phyloP scores from a whole-genome alignment of 2,797 vertebrate genomes.

The Acanthornis magna region DNA sequence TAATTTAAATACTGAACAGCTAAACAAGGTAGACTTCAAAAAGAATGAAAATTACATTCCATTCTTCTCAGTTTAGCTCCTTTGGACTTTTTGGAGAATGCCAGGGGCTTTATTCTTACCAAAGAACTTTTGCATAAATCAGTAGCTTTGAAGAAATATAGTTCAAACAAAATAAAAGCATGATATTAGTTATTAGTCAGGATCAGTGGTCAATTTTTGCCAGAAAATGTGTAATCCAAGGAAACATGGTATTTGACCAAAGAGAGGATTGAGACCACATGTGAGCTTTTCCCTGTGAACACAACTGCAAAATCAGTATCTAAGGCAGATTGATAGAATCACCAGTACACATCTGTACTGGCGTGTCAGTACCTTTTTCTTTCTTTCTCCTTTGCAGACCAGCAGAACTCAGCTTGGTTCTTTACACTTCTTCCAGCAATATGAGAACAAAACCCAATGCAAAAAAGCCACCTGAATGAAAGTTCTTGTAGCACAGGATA shows the following conservation, averaged over 20 bases:
- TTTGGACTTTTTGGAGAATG: background rate
- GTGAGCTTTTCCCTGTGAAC: background rate
- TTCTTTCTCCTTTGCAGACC: background rate
- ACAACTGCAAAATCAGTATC: background rate
- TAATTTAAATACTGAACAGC: background rate
- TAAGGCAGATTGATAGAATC: background rate
- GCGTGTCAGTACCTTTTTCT: background rate
- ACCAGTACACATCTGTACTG: background rate
- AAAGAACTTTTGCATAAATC: background rate
- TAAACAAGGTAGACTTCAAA: conserved; percentile 16
- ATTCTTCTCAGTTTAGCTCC: background rate
- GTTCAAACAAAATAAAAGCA: background rate
- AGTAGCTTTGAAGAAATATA: background rate
- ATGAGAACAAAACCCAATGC: background rate
- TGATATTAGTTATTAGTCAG: background rate
- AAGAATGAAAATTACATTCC: conserved; percentile 1
- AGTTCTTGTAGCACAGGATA: background rate
- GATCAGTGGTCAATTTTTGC: background rate
- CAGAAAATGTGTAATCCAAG: background rate
- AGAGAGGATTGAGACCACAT: background rate
- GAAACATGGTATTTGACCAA: background rate
- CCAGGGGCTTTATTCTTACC: background rate
- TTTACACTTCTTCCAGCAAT: background rate
- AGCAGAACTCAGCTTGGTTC: background rate
- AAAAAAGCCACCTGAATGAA: background rate